Base-by-base conservation (phyloP, 2,888 invertebrate genomes). In the Myathropa florea region DNA sequence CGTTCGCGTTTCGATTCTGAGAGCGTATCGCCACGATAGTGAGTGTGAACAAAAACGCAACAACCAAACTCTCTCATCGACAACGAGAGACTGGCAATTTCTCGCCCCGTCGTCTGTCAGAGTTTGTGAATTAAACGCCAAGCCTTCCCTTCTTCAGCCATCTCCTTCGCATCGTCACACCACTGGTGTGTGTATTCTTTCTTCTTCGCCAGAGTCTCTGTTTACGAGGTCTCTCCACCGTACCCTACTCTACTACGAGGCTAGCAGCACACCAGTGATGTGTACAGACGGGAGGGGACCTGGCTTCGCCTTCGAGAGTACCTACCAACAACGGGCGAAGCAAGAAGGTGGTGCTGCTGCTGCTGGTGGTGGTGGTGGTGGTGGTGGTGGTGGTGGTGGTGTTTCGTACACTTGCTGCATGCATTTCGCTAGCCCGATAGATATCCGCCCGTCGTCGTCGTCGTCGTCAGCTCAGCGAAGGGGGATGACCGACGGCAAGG, bases 81-180 rank as follows among this genome's bases (percentile, higher is more conserved):
- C 72, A 72, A 73, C 82, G 57, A 85, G 72, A 85, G 72, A 85
- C 85, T 85, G 81, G 76, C 84, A 63, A 72, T 72, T 81, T 81
- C 72, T 85, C 67, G 76, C 72, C 39, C 53, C 70, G 61, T 81
- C 71, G 75, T 84, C 63, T 80, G 67, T 72, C 72, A 72, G 71
- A 85, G 72, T 81, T 85, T 77, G 72, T 85, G 72, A 85, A 77
- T 81, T 77, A 73, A 85, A 82, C 61, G 59, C 77, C 57, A 77
- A 73, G 36, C 26, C 39, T 72, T 70, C 82, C 85, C 81, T 59
- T 46, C 65, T 72, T 55, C 71, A 36, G 53, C 12, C 46, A 12
- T 60, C 70, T 60, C 28, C 67, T 76, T 67, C 73, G 39, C 65
- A 63, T 4, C 30, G 12, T 3, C 30, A 23, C 71, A 24, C n/a